Percentiles rank a stretch among this genome's conserved stretches.
Conservation (phyloP, 2,888 invertebrate species). For the Spatulosminthurus flaviceps region DNA sequence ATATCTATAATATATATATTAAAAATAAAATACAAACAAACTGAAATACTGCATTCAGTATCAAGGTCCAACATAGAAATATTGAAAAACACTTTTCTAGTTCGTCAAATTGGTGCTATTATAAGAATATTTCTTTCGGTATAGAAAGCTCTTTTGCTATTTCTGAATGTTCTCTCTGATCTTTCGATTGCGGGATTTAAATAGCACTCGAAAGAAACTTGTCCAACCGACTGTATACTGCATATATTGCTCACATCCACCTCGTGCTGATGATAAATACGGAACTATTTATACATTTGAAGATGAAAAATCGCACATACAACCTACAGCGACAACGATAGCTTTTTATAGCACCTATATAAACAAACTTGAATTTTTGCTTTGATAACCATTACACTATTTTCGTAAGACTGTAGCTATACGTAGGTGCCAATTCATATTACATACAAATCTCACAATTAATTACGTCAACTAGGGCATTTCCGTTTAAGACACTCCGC, state of each 20-base stretch:
- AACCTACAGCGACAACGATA: background rate
- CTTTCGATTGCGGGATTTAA: background rate
- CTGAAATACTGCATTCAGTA: no score
- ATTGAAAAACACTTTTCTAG: background rate
- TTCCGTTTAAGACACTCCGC: background rate
- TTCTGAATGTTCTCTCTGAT: background rate
- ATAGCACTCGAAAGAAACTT: conserved; percentile 1
- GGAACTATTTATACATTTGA: no score
- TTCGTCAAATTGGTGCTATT: background rate
- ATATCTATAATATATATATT: no score
- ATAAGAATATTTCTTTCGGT: background rate
- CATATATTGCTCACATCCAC: background rate
- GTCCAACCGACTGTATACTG: background rate
- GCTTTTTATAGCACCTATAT: conserved; percentile 16
- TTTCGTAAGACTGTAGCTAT: background rate
- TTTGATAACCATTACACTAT: background rate
- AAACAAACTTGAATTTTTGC: conserved; percentile 7
- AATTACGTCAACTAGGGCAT: background rate
- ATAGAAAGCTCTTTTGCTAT: background rate
- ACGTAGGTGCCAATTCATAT: background rate
- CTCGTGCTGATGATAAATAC: no score
- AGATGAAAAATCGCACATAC: background rate
- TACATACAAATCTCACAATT: background rate
- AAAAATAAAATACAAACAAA: no score
- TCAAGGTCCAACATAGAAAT: no score